Evolutionary conservation across 2,113 vertebrate genomes (phyloP).

Genomic region (Osmerus mordax): DNA sequence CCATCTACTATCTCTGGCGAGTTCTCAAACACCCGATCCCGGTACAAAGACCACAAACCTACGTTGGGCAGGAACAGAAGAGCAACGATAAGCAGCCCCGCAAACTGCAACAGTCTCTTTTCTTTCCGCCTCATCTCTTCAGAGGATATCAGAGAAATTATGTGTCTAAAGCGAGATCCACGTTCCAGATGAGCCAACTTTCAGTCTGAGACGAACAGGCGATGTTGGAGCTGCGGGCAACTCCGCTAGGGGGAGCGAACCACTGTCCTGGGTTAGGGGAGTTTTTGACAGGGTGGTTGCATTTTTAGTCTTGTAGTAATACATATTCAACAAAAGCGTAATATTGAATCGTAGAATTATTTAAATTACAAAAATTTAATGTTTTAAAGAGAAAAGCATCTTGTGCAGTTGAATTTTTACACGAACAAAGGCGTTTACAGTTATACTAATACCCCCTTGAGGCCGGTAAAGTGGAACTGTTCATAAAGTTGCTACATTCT

Average conservation of each 20-base stretch:
- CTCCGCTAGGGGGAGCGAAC: constrained; percentile 61
- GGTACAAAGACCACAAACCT: constrained; percentile 90
- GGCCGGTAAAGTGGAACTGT: too few species aligned
- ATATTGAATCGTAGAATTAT: not conserved
- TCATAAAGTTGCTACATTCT: too few species aligned
- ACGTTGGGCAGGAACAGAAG: constrained; percentile 92
- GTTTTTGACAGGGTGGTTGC: not conserved
- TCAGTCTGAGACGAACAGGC: constrained; percentile 41
- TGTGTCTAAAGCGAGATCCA: not conserved
- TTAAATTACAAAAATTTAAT: not conserved
- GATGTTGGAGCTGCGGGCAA: constrained; percentile 33
- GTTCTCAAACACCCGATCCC: constrained; percentile 84
- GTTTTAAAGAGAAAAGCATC: too few species aligned
- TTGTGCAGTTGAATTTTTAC: too few species aligned
- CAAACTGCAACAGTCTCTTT: constrained; percentile 87
- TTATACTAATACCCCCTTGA: too few species aligned
- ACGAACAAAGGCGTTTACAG: too few species aligned
- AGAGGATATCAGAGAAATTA: constrained; percentile 3
- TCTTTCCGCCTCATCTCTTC: constrained; percentile 87
- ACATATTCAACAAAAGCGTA: not conserved
- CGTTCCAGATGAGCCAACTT: constrained; percentile 56
- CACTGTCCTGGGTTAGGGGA: constrained; percentile 15
- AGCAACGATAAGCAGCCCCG: constrained; percentile 81
- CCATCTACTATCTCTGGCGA: constrained; percentile 59
- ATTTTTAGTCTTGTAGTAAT: not conserved